Evolutionary conservation across 1,140 invertebrate genomes (phyloP).

Genomic region (Drosophila bocki): DNA sequence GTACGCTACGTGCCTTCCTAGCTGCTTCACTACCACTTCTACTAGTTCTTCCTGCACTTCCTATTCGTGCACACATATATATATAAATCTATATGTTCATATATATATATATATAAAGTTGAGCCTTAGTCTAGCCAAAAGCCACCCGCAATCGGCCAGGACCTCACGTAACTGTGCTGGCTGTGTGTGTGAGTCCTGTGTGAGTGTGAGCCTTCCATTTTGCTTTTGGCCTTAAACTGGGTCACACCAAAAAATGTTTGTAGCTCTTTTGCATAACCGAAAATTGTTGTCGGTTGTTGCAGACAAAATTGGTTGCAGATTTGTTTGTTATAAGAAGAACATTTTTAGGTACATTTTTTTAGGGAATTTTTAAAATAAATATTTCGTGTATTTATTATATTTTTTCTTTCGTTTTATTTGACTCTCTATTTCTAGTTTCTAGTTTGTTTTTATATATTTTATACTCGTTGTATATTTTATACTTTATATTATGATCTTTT

Average conservation of each 20-base stretch:
- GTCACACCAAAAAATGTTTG: slow-evolving; percentile 68
- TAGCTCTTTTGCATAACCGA: slow-evolving; percentile 76
- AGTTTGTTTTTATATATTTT: background rate
- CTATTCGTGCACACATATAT: slow-evolving; percentile 11
- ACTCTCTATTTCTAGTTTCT: background rate
- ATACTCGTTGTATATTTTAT: background rate
- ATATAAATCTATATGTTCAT: slow-evolving; percentile 5
- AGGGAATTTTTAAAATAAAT: background rate
- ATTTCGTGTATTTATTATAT: background rate
- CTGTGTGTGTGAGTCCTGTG: slow-evolving; percentile 25
- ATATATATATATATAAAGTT: slow-evolving; percentile 2
- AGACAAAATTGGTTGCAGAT: slow-evolving; percentile 66
- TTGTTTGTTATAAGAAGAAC: slow-evolving; percentile 3
- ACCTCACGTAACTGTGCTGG: slow-evolving; percentile 60
- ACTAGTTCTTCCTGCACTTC: slow-evolving; percentile 15
- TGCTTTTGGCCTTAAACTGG: slow-evolving; percentile 73
- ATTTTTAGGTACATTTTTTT: background rate
- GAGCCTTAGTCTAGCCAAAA: slow-evolving; percentile 57
- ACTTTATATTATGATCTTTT: background rate
- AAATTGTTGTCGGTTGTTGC: slow-evolving; percentile 70
- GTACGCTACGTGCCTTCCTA: slow-evolving; percentile 71
- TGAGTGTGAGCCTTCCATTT: slow-evolving; percentile 37
- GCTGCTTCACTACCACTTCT: slow-evolving; percentile 18
- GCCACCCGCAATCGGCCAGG: slow-evolving; percentile 52
- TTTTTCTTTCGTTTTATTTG: background rate